A percentile compares a stretch with the other conserved stretches of the same genome.
phyloP scores from a whole-genome alignment of 1,140 invertebrate species.

The Bilobella aurantiaca region DNA sequence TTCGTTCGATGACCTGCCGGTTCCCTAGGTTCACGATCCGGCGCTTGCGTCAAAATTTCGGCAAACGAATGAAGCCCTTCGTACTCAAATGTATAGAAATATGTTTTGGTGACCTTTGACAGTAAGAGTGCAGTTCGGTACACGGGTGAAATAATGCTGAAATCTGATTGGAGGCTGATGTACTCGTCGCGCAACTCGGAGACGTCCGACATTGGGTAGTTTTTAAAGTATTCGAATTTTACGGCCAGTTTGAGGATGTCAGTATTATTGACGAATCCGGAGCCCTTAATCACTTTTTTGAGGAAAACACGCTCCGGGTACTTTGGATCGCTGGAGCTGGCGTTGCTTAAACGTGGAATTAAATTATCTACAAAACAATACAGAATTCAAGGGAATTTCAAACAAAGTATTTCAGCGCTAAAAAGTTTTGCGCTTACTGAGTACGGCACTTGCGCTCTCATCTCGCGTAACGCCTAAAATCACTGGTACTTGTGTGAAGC shows the following conservation, averaged over 20 bases:
- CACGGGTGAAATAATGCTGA: constrained; percentile 25
- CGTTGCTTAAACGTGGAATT: constrained; percentile 19
- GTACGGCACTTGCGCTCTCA: constrained; percentile 24
- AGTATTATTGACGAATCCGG: constrained; percentile 20
- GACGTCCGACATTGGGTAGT: constrained; percentile 26
- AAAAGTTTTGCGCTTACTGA: constrained; percentile 14
- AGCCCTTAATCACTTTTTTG: constrained; percentile 19
- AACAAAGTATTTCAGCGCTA: neutral
- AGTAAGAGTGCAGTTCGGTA: constrained; percentile 21
- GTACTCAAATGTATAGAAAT: constrained; percentile 32
- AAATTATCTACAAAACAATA: constrained; percentile 14
- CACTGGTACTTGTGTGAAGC: constrained; percentile 23
- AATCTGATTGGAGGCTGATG: constrained; percentile 30
- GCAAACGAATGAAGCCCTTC: constrained; percentile 23
- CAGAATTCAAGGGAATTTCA: neutral
- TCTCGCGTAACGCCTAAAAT: constrained; percentile 28
- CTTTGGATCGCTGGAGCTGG: constrained; percentile 14
- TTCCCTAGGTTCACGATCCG: constrained; percentile 19
- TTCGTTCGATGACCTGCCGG: neutral
- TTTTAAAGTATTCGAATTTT: constrained; percentile 31
- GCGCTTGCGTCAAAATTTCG: constrained; percentile 20
- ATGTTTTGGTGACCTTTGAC: constrained; percentile 16
- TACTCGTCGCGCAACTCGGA: constrained; percentile 24
- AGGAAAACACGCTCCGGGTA: constrained; percentile 27
- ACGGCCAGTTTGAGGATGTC: constrained; percentile 21